Base-by-base conservation (phyloP, 2,888 invertebrate genomes). In the Ryuthela nishihirai region DNA sequence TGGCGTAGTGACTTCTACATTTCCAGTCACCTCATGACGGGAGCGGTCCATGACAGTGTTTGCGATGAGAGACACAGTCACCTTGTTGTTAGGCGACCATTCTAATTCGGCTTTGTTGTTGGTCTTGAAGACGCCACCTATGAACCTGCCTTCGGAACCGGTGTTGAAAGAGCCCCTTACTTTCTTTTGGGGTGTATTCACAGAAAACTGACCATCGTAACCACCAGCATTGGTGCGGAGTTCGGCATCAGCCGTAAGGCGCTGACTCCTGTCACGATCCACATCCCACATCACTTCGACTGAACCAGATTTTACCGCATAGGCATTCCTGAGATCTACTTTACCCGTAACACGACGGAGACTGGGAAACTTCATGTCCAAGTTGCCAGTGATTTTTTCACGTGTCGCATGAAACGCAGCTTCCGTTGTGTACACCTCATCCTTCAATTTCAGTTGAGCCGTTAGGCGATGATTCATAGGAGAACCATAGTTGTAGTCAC, bases 251-350 rank as follows among this genome's bases (percentile, higher is more conserved):
- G 58, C 4, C 10, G 35, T 26, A 46, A 58, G 48, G 24, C 46
- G 36, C 21, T 62, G 58, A 21, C 42, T 54, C 1, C 46, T 41
- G n/a, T 62, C 54, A 39, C 56, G 52, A 9, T 62, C 62, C 20
- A 58, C 62, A 47, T 62, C 62, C 62, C 44, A 54, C 6, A 41
- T 42, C 10, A 44, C 36, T 40, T 62, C 58, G 5, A 58, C 40
- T 7, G 58, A 43, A 15, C 50, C 56, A 25, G 45, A 35, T 34
- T 58, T 53, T 17, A 52, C 24, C 17, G 10, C 15, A 10, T 44
- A 25, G 10, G 39, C 42, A 4, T 38, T 46, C 25, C 41, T 54
- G 1, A 47, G 40, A 46, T 60, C 49, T 17, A 54, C 12, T 38
- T 60, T 60, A 2, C 38, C 41, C 2, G 38, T 34, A 7, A 36